Conservation (phyloP, 2,888 invertebrate genomes). For the Quadriops clusia region DNA sequence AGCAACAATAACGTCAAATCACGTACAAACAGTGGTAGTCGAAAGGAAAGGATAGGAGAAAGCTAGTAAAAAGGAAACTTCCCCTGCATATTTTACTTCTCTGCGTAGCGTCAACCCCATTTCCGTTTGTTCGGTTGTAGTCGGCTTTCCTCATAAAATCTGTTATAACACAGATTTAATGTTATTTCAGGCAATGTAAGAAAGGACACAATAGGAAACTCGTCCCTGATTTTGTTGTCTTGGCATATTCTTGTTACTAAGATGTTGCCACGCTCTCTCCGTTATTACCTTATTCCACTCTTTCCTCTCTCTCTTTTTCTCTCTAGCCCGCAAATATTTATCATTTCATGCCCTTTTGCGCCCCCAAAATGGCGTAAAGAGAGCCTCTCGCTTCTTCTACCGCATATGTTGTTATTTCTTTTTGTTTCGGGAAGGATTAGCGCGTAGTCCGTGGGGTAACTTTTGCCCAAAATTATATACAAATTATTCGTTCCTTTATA, state of each 20-base stretch:
- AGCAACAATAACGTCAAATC: slow-evolving; percentile 13
- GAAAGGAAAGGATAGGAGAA: slow-evolving; percentile 9
- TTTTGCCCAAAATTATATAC: too few relatives aligned
- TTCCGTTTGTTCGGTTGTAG: slow-evolving; percentile 12
- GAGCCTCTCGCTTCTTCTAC: too few relatives aligned
- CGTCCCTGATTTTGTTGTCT: slow-evolving; percentile 16
- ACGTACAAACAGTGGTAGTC: slow-evolving; percentile 14
- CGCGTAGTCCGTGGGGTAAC: too few relatives aligned
- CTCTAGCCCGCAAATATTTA: too few relatives aligned
- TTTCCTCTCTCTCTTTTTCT: too few relatives aligned
- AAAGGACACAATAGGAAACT: slow-evolving; percentile 15
- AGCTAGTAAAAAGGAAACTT: slow-evolving; percentile 11
- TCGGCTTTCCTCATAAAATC: slow-evolving; percentile 16
- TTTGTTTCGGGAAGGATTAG: too few relatives aligned
- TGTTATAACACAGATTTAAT: slow-evolving; percentile 20
- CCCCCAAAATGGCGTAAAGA: too few relatives aligned
- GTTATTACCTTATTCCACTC: too few relatives aligned
- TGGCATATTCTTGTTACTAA: slow-evolving; percentile 16
- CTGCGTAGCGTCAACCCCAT: slow-evolving; percentile 14
- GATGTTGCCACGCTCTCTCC: too few relatives aligned
- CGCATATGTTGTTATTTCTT: too few relatives aligned
- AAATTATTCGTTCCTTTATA: too few relatives aligned
- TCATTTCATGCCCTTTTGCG: too few relatives aligned
- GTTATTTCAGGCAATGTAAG: slow-evolving; percentile 15
- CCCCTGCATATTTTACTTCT: slow-evolving; percentile 15